Evolutionary conservation across 2,888 invertebrate genomes (phyloP).

Genomic region (Sesia apiformis): DNA sequence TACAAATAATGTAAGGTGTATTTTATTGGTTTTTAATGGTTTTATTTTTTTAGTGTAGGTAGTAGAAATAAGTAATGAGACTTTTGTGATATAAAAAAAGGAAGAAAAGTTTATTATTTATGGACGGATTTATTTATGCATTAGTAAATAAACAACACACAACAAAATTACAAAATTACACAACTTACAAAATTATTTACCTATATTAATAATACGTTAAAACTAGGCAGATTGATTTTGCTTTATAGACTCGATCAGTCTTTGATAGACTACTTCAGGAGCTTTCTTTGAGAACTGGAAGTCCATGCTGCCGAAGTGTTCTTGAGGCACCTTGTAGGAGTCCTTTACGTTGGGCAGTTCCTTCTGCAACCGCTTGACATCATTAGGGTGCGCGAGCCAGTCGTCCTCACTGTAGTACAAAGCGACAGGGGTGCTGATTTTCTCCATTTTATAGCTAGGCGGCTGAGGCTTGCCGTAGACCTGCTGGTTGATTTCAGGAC

Average conservation of each 20-base stretch:
- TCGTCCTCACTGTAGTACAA: conserved; percentile 73
- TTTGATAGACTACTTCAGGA: conserved; percentile 43
- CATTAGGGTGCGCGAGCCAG: conserved; percentile 76
- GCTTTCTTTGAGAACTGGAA: conserved; percentile 57
- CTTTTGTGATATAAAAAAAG: too few species aligned
- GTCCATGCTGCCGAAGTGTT: conserved; percentile 59
- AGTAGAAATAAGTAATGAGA: too few species aligned
- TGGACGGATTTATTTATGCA: conserved; percentile 40
- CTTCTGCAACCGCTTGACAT: conserved; percentile 69
- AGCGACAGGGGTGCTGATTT: conserved; percentile 51
- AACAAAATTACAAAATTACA: conserved; percentile 17
- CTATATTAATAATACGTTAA: conserved; percentile 8
- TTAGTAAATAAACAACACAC: conserved; percentile 7
- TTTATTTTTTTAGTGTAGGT: too few species aligned
- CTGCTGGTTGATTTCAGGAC: conserved; percentile 38
- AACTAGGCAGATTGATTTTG: conserved; percentile 14
- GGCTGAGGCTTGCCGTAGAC: conserved; percentile 48
- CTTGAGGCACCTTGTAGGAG: conserved; percentile 69
- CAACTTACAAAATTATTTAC: conserved; percentile 9
- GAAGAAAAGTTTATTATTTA: conserved; percentile 2
- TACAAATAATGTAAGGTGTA: too few species aligned
- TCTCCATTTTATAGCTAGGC: conserved; percentile 47
- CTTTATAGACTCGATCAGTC: conserved; percentile 45
- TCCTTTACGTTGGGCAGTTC: conserved; percentile 73
- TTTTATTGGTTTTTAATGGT: too few species aligned